These are phyloP conservation scores for Zaprionus gabonicus DNA, from an alignment of 1,140 invertebrate genomes.

Conservation along the genomic window DNA sequence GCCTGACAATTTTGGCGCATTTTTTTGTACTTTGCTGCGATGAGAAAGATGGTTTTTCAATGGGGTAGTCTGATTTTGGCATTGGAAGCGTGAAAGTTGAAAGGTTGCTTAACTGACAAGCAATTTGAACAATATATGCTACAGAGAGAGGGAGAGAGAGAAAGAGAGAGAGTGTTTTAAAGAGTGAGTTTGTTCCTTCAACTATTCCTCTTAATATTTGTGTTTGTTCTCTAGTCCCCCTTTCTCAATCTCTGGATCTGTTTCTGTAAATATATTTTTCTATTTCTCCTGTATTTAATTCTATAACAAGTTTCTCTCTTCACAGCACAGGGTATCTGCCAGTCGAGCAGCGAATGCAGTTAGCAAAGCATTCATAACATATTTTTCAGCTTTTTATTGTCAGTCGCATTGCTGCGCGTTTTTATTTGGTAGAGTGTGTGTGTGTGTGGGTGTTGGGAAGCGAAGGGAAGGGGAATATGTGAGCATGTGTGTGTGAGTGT, in stretches of 20 bases:
- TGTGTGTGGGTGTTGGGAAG: neutral
- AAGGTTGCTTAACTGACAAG: neutral
- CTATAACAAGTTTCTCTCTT: too few relatives aligned
- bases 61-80: neutral
- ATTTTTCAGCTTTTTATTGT: conserved; percentile 67
- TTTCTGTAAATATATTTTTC: neutral
- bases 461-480: neutral
- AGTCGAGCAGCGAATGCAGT: neutral
- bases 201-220: too few relatives aligned
- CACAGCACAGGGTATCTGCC: conserved; percentile 1
- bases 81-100: too few relatives aligned
- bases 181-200: too few relatives aligned
- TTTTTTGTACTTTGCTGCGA: conserved; percentile 12
- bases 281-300: neutral
- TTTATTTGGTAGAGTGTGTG: conserved; percentile 33
- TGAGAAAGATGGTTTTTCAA: neutral
- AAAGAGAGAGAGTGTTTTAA: too few relatives aligned
- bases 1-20: conserved; percentile 59
- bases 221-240: too few relatives aligned
- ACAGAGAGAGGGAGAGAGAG: too few relatives aligned
- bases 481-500: conserved; percentile 35
- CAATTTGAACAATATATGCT: too few relatives aligned
- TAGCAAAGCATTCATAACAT: conserved; percentile 40
- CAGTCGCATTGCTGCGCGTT: conserved; percentile 63
- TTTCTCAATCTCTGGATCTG: too few relatives aligned